Base-by-base conservation (phyloP, 2,797 vertebrate species). In the Lutjanus campechanus region DNA sequence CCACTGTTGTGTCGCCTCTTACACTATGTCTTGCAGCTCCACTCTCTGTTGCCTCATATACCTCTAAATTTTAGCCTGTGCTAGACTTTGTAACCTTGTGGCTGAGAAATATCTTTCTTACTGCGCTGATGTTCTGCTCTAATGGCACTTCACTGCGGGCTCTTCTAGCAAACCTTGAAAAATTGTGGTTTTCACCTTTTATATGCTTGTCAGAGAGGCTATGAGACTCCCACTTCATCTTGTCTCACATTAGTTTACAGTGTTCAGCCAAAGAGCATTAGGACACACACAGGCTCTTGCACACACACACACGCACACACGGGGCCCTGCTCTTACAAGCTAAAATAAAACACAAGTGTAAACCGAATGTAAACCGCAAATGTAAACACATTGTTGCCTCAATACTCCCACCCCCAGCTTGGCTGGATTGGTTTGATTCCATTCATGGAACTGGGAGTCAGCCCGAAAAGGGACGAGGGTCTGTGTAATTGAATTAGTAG, bases 401-500 rank as follows among this genome's bases (percentile, higher is more conserved):
- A 70, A 47, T 36, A 8, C 61, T 55, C 44, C 76, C 40, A 59
- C 59, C 70, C 66, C n/a, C 55, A 67, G 41, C 73, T 76, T 43
- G 2, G 63, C 65, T 46, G 41, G 29, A 69, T 62, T 77, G 68
- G 74, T 83, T 88, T 82, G 68, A 85, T 86, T 88, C 89, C 85
- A 89, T 93, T 91, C 90, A 87, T 84, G 90, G 88, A 73, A 59
- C 50, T 83, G 67, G 69, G 77, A 83, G 78, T 70, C 16, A 63
- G 62, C 61, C 44, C 60, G 51, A 74, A 51, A 46, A 54, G 63
- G 25, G 77, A 53, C 2, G 50, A 58, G 50, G 83, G 77, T 79
- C 60, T 86, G 66, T 85, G 78, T 88, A 93, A 93, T 89, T 93
- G 63, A 91, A 91, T 94, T 91, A 79, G 88, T 75, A 58, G 59